These are phyloP conservation scores for Cheilosia grossa DNA, from an alignment of 2,888 invertebrate species.

Conservation along the genomic window DNA sequence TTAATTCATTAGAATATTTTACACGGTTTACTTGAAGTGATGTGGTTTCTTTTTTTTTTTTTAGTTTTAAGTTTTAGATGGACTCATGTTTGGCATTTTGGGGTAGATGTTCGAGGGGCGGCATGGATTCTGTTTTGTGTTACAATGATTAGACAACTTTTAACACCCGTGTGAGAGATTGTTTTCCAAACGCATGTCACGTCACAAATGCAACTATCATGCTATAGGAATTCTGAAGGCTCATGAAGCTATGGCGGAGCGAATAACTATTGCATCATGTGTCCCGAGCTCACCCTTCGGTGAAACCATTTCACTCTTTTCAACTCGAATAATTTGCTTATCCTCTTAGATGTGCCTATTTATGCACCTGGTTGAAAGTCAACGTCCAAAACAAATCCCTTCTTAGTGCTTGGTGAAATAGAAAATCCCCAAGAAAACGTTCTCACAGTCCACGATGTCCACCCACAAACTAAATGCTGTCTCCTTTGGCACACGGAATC, in stretches of 20 bases:
- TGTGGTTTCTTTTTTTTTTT: not conserved
- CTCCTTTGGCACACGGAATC: not conserved
- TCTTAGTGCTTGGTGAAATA: slow-evolving; percentile 23
- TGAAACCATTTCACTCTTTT: not conserved
- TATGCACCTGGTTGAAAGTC: slow-evolving; percentile 4
- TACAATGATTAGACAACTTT: no score
- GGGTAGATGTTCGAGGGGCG: no score
- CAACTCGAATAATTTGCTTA: slow-evolving; percentile 13
- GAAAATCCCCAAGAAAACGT: slow-evolving; percentile 7
- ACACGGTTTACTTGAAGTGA: not conserved
- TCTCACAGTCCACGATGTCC: not conserved
- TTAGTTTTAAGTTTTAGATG: no score
- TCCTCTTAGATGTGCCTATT: slow-evolving; percentile 6
- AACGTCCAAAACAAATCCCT: slow-evolving; percentile 14
- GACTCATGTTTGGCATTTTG: no score
- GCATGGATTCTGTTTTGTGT: no score
- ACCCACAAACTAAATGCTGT: not conserved
- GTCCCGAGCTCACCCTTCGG: not conserved
- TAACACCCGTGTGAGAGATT: no score
- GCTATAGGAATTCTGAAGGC: no score
- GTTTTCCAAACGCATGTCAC: no score
- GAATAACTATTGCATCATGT: no score
- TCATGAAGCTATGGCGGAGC: no score
- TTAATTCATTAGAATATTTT: slow-evolving; percentile 51
- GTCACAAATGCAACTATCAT: no score